Percentiles rank a stretch among this genome's conserved stretches.
Evolutionary conservation across 92 coral and sea anemone species (phyloP).

Genomic region (Zoanthus sansibaricus): DNA sequence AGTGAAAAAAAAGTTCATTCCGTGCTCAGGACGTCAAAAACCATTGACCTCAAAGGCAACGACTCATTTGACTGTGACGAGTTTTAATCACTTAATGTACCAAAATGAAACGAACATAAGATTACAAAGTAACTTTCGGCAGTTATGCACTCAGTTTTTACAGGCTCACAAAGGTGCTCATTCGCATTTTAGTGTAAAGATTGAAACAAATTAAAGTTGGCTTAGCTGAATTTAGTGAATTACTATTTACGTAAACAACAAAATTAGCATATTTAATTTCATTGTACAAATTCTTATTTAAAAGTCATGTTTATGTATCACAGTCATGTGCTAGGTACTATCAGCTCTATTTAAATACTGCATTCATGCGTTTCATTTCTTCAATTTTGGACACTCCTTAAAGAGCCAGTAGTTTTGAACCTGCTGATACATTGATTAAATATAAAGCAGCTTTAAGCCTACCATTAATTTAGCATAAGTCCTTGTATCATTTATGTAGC

Average conservation of each 20-base stretch:
- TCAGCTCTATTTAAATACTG: neutral
- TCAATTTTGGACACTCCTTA: neutral
- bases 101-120: neutral
- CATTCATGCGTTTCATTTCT: neutral
- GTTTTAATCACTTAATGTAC: neutral
- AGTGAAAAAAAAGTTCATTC: neutral
- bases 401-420: neutral
- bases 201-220: neutral
- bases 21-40: neutral
- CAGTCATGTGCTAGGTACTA: neutral
- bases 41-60: no score
- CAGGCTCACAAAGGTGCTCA: neutral
- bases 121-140: neutral
- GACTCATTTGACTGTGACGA: neutral
- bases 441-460: no score
- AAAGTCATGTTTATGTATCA: neutral
- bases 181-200: neutral
- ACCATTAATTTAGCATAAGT: no score
- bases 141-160: neutral
- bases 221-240: neutral
- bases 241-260: neutral
- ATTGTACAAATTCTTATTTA: constrained; percentile 3
- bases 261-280: neutral
- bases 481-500: no score
- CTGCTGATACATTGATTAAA: neutral